Percentiles rank a stretch among this genome's conserved stretches.
phyloP scores from a whole-genome alignment of 2,797 vertebrate genomes.

The Macrochelys suwanniensis region DNA sequence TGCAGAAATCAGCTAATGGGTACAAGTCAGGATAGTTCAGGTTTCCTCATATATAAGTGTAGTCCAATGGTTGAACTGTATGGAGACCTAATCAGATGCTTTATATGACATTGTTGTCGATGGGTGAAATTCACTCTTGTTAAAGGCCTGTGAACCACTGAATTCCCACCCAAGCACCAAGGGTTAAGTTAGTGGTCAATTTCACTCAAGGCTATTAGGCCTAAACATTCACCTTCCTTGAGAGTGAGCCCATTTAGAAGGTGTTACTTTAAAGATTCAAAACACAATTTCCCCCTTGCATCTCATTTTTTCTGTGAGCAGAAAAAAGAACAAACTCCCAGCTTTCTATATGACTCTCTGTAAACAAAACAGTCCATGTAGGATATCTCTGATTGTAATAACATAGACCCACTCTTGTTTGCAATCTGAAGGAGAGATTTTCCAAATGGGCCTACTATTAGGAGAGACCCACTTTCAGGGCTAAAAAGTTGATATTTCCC shows the following conservation, averaged over 20 bases:
- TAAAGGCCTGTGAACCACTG: not conserved
- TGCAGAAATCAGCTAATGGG: not conserved
- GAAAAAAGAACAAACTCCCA: fast-evolving
- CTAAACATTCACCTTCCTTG: not conserved
- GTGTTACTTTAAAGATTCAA: not conserved
- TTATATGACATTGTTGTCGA: not conserved
- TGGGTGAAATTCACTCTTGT: not conserved
- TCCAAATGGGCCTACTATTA: not conserved
- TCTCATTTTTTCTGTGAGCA: not conserved
- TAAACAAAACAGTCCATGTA: not conserved
- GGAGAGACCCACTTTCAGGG: not conserved
- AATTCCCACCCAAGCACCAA: not conserved
- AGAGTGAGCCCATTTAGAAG: not conserved
- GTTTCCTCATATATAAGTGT: not conserved
- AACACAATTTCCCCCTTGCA: not conserved
- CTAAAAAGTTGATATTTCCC: not conserved
- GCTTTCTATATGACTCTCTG: not conserved
- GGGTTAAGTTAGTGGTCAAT: not conserved
- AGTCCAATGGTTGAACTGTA: not conserved
- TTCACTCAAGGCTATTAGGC: not conserved
- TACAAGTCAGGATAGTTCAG: not conserved
- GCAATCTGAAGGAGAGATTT: not conserved
- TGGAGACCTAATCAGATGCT: not conserved
- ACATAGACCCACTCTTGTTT: not conserved
- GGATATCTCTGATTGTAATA: not conserved